These are phyloP conservation scores for Trisateles emortualis DNA, from an alignment of 2,888 invertebrate species.

Conservation along the genomic window DNA sequence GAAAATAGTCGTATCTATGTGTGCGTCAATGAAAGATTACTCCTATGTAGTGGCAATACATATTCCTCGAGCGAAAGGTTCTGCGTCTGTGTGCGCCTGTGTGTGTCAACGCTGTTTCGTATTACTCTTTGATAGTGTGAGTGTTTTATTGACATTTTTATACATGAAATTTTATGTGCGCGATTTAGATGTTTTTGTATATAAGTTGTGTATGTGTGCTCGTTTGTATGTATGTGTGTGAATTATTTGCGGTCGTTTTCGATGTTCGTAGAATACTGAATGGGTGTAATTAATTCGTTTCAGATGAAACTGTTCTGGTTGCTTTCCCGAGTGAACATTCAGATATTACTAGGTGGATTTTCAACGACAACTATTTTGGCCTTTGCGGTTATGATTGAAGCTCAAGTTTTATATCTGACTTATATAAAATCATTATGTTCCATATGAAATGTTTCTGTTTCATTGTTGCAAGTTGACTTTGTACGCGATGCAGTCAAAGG, in stretches of 20 bases:
- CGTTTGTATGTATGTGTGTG: constrained; percentile 63
- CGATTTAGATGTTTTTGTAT: constrained; percentile 74
- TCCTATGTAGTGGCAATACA: constrained; percentile 74
- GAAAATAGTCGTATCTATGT: constrained; percentile 56
- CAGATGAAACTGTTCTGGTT: constrained; percentile 62
- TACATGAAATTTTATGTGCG: constrained; percentile 82
- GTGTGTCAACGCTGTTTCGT: constrained; percentile 47
- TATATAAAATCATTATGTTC: neutral
- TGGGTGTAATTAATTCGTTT: constrained; percentile 81
- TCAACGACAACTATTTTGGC: constrained; percentile 13
- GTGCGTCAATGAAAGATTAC: constrained; percentile 76
- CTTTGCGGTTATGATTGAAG: neutral
- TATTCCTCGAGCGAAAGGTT: constrained; percentile 69
- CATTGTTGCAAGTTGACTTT: constrained; percentile 8
- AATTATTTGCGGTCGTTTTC: constrained; percentile 75
- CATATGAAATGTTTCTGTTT: neutral
- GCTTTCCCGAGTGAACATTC: constrained; percentile 46
- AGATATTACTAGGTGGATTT: constrained; percentile 31
- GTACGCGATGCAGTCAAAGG: constrained; percentile 5
- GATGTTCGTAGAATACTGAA: constrained; percentile 78
- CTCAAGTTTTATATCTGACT: neutral
- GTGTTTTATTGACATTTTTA: constrained; percentile 85
- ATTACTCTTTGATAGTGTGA: constrained; percentile 56
- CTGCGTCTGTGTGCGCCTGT: constrained; percentile 50
- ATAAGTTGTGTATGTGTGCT: constrained; percentile 46